phyloP scores from a whole-genome alignment of 2,113 vertebrate genomes.

The Heloderma charlesbogerti region DNA sequence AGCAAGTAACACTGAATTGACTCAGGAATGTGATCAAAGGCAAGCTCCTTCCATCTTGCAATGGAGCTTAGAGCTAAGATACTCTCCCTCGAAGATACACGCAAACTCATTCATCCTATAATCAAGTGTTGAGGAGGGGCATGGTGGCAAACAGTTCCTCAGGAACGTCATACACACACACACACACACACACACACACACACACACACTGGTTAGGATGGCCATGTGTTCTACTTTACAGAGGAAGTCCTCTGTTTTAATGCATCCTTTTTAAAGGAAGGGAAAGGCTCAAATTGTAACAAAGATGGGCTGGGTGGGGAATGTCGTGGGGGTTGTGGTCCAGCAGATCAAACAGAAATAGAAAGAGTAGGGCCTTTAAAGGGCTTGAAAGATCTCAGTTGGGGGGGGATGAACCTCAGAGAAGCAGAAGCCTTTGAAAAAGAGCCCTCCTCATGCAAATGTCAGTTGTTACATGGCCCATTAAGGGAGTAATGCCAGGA shows the following conservation, averaged over 20 bases:
- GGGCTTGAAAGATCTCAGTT: background rate
- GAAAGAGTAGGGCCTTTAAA: too few species aligned
- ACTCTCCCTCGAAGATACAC: background rate
- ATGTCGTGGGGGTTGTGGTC: background rate
- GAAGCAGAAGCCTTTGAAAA: background rate
- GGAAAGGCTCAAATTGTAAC: background rate
- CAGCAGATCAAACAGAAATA: background rate
- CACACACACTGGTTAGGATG: background rate
- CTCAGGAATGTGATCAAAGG: background rate
- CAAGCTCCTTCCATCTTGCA: background rate
- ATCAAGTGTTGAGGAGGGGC: background rate
- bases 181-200: too few species aligned
- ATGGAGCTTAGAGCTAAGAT: background rate
- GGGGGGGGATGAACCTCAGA: background rate
- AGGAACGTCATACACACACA: too few species aligned
- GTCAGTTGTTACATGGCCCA: background rate
- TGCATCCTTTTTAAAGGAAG: too few species aligned
- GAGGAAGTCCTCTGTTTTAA: too few species aligned
- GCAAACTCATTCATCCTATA: background rate
- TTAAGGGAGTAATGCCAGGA: background rate
- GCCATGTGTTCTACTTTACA: too few species aligned
- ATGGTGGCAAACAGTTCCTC: too few species aligned
- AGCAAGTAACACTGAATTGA: background rate
- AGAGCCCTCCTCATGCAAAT: background rate
- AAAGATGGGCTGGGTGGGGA: background rate